These are phyloP conservation scores for Augiades crinisus DNA, from an alignment of 2,888 invertebrate species.

Conservation along the genomic window DNA sequence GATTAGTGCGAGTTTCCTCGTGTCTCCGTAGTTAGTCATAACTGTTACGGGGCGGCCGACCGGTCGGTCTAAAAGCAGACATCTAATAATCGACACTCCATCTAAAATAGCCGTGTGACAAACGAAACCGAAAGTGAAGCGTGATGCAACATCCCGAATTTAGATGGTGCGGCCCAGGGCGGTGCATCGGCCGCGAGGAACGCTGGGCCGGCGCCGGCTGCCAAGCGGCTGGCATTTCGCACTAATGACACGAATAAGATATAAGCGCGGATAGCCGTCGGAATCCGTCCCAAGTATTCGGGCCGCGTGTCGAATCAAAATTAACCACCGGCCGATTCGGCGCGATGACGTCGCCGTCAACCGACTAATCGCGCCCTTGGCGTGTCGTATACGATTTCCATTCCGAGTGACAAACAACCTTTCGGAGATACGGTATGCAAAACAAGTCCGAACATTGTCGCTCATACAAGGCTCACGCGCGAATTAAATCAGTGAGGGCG, in stretches of 20 bases:
- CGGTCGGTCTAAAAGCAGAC: conserved; percentile 66
- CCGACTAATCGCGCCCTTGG: conserved; percentile 19
- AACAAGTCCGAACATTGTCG: conserved; percentile 35
- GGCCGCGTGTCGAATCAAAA: conserved; percentile 60
- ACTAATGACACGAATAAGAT: conserved; percentile 80
- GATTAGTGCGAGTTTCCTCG: conserved; percentile 55
- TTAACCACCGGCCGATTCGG: conserved; percentile 47
- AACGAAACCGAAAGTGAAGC: conserved; percentile 78
- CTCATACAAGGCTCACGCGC: background rate
- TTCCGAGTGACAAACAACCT: conserved; percentile 27
- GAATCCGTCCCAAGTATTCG: conserved; percentile 58
- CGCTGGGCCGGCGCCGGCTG: conserved; percentile 57
- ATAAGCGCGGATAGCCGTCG: conserved; percentile 70
- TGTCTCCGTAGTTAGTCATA: conserved; percentile 53
- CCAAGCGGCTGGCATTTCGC: conserved; percentile 79
- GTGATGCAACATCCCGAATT: conserved; percentile 79
- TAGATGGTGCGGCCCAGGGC: conserved; percentile 65
- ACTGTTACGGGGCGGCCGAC: conserved; percentile 46
- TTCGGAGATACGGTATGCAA: conserved; percentile 45
- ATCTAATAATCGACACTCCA: conserved; percentile 77
- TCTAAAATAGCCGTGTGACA: conserved; percentile 78
- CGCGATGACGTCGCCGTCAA: conserved; percentile 13
- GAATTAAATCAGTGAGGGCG: background rate
- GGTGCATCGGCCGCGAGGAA: conserved; percentile 72
- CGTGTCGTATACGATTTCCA: conserved; percentile 19